Base-by-base conservation (phyloP, 2,113 vertebrate genomes). In the Jaculus jaculus region DNA sequence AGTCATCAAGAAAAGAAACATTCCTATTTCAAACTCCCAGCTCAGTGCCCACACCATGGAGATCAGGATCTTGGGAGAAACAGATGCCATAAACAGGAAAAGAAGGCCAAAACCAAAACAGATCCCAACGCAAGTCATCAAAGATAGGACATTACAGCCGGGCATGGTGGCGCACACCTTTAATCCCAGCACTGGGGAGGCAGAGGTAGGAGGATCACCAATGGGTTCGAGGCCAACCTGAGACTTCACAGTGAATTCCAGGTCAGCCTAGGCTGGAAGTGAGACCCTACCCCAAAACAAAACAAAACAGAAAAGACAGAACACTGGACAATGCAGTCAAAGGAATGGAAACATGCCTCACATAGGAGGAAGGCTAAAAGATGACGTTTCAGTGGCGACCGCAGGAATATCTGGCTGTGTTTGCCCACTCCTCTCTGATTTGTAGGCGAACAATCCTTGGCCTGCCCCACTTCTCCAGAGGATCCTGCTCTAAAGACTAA, bases 1-100 rank as follows among this genome's bases (percentile, higher is more conserved):
- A 96, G 92, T 83, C 23, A 84, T 82, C 47, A 91, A 34, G 34
- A 61, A 96, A 92, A 47, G 23, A 90, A 95, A 88, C 39, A 90
- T 88, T 88, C 16, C 80, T 93, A n/a, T 42, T 42, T 85, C 61
- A 79, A 92, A 85, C 78, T 39, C 66, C 37, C 63, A 82, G 68
- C 63, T 69, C 65, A 61, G 58, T 17, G 89, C 83, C 74, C 21
- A 85, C 30, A 74, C 60, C 9, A n/a, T 2, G 71, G 24, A 93
- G 72, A 78, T 88, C 47, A 91, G 42, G 39, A 80, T 61, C 42
- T 86, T 83, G 77, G 71, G 24, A 74, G n/a, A 16, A 83, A 1
- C 24, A 83, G 66, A 54, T 30, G 7, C 3, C 74, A 66, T 51
- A 86, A 95, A 37, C 4, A 89, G 32, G 32, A 92, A 94, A 90